A percentile compares a stretch with the other conserved stretches of the same genome.
These are phyloP conservation scores for Holothuria leucospilota DNA, from an alignment of 53 echinoderm and acorn worm genomes.

Conservation along the genomic window DNA sequence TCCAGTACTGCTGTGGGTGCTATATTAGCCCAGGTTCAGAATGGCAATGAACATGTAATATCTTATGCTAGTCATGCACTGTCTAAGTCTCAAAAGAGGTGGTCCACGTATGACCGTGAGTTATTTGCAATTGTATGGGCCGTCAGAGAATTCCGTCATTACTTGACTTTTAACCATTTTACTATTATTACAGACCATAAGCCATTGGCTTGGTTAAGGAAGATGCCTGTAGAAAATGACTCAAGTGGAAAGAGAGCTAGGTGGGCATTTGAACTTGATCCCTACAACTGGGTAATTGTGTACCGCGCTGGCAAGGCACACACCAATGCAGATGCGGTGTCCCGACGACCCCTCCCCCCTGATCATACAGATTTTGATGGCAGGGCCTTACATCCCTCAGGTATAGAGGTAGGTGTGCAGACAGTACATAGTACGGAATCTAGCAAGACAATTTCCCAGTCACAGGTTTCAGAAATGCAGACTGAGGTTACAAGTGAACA, in stretches of 20 bases:
- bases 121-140: conserved; percentile 19
- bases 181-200: conserved; percentile 20
- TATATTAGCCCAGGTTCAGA: too few species aligned
- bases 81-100: conserved; percentile 9
- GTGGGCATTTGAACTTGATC: conserved; percentile 6
- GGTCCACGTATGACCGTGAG: conserved; percentile 4
- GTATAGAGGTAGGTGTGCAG: too few species aligned
- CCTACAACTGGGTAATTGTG: neutral
- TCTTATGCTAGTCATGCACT: neutral
- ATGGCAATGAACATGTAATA: too few species aligned
- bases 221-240: conserved; percentile 9
- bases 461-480: too few species aligned
- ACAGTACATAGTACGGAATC: too few species aligned
- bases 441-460: too few species aligned
- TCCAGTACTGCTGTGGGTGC: too few species aligned
- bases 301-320: neutral
- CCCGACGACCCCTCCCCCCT: neutral
- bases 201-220: neutral
- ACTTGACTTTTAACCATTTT: conserved; percentile 7
- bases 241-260: conserved; percentile 14
- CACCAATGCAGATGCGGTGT: neutral
- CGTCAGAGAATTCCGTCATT: neutral
- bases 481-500: too few species aligned
- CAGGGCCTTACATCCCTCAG: too few species aligned
- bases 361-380: too few species aligned